phyloP scores from a whole-genome alignment of 2,797 vertebrate species.

The Argentina silus region DNA sequence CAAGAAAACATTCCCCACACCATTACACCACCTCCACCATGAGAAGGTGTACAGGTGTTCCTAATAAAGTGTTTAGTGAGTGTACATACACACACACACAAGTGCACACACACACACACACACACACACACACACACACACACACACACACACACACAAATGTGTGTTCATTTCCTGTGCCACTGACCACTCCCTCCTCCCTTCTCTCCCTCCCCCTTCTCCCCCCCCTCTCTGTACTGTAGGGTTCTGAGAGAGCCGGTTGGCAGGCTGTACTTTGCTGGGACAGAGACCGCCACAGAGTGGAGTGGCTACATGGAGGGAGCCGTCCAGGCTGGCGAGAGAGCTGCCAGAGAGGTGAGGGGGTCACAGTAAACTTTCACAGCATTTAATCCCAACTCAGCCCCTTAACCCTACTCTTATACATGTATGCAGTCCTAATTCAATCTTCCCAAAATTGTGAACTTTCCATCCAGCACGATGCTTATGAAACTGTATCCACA shows the following conservation, averaged over 20 bases:
- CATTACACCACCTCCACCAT: too few species aligned
- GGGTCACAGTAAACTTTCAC: neutral
- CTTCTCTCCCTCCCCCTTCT: neutral
- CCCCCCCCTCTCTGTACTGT: conserved; percentile 54
- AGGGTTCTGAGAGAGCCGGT: conserved; percentile 91
- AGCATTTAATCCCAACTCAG: neutral
- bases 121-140: neutral
- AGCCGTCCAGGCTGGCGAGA: conserved; percentile 93
- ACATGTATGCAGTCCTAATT: too few species aligned
- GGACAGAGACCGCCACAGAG: conserved; percentile 94
- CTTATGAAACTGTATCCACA: too few species aligned
- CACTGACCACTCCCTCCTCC: neutral
- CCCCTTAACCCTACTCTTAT: neutral
- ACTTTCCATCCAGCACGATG: neutral
- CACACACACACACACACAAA: conserved; percentile 8
- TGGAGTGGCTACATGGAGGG: conserved; percentile 99
- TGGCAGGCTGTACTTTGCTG: conserved; percentile 90
- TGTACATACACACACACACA: conserved; percentile 6
- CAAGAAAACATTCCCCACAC: too few species aligned
- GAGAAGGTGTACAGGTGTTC: too few species aligned
- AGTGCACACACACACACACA: neutral
- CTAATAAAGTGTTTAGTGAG: too few species aligned
- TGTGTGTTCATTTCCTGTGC: neutral
- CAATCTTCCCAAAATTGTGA: too few species aligned
- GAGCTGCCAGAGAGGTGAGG: conserved; percentile 92